A percentile compares a stretch with the other conserved stretches of the same genome.
These are phyloP conservation scores for Antheraea assamensis DNA, from an alignment of 2,888 invertebrate species.

Conservation along the genomic window DNA sequence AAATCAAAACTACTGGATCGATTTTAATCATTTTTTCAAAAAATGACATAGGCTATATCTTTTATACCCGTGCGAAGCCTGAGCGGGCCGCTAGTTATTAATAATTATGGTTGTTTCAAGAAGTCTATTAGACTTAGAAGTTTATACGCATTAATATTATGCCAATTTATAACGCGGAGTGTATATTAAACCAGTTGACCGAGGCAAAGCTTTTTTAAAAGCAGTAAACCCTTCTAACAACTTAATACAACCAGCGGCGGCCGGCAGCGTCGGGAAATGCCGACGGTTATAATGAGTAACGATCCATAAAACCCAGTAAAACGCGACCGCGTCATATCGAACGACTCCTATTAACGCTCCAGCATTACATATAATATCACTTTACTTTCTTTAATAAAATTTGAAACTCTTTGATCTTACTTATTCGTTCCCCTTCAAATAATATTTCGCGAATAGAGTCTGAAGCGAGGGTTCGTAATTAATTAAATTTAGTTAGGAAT, in stretches of 20 bases:
- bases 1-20: too few relatives aligned
- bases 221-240: constrained; percentile 63
- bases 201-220: constrained; percentile 40
- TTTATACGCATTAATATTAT: neutral
- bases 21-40: too few relatives aligned
- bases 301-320: constrained; percentile 68
- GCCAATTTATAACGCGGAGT: neutral
- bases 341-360: constrained; percentile 46
- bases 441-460: constrained; percentile 75
- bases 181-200: neutral
- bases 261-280: constrained; percentile 58
- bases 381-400: constrained; percentile 55
- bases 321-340: constrained; percentile 53
- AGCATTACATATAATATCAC: constrained; percentile 48
- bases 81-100: too few relatives aligned
- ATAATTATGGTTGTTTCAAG: neutral
- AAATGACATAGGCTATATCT: too few relatives aligned
- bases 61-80: too few relatives aligned
- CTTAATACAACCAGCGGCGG: constrained; percentile 62
- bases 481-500: constrained; percentile 80
- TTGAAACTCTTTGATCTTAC: constrained; percentile 68
- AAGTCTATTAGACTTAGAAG: neutral
- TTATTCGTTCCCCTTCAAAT: constrained; percentile 62
- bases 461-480: constrained; percentile 69
- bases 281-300: constrained; percentile 71